A percentile compares a stretch with the other conserved stretches of the same genome.
phyloP scores from a whole-genome alignment of 2,888 invertebrate species.

The Eucriotettix oculatus region DNA sequence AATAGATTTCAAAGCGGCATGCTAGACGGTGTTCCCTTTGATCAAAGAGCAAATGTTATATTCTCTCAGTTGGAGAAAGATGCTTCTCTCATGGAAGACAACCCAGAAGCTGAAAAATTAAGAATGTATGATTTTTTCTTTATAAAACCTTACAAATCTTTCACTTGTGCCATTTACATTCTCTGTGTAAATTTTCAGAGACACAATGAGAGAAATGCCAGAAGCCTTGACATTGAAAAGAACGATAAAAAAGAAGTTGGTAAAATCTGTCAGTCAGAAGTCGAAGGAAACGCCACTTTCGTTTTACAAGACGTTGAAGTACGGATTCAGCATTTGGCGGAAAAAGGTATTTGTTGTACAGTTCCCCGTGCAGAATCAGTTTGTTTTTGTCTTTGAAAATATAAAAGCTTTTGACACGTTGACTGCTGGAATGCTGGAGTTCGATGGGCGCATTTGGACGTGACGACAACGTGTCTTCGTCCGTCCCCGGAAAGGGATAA shows the following conservation, averaged over 20 bases:
- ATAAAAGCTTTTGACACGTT: background rate
- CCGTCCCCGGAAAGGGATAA: too few species aligned
- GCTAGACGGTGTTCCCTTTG: too few species aligned
- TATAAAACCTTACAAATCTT: too few species aligned
- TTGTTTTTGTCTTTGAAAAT: constrained; percentile 2
- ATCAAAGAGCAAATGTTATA: too few species aligned
- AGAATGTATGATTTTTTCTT: constrained; percentile 30
- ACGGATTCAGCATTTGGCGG: constrained; percentile 36
- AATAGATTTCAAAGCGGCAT: too few species aligned
- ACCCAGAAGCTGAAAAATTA: constrained; percentile 40
- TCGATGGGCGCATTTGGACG: too few species aligned
- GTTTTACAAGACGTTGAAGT: constrained; percentile 37
- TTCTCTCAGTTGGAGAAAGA: constrained; percentile 41
- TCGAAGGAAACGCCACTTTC: constrained; percentile 36
- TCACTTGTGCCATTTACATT: too few species aligned
- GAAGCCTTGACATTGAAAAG: constrained; percentile 52
- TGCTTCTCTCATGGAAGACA: constrained; percentile 44
- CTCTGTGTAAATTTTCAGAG: constrained; percentile 26
- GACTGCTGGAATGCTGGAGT: too few species aligned
- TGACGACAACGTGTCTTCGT: too few species aligned
- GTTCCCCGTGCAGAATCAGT: background rate
- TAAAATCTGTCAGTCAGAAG: constrained; percentile 37
- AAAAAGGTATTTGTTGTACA: constrained; percentile 31
- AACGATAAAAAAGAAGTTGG: constrained; percentile 43
- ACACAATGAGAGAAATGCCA: constrained; percentile 48